Evolutionary conservation across 2,797 vertebrate genomes (phyloP), one percentile per base, ranked within the genome.

Genomic region (Poeciliopsis gracilis): DNA sequence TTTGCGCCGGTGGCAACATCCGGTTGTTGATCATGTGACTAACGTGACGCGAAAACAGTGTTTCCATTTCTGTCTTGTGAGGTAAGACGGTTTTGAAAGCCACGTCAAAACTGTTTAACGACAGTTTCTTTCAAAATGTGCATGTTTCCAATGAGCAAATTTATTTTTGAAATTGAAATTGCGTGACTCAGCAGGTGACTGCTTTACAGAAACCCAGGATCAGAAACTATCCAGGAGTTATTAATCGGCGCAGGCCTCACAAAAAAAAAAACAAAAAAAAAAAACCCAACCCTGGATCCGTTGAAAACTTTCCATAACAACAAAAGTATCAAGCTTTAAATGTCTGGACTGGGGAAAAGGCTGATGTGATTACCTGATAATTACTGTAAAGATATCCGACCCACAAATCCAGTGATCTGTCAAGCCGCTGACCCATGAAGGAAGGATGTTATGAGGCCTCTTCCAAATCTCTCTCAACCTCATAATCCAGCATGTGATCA

Each of bases 401-500:
- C 61, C 13, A 20, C 13, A 73, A 28, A 51, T n/a, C 15, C 72
- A 63, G 30, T 73, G 46, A n/a, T 67, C 36, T 67, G 36, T 67
- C 66, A 69, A 75, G 66, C 13, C 25, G 18, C 46, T 82, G 86
- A 82, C 77, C 87, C 74, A 41, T 36, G 20, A 63, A 79, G 71
- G 16, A 83, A 9, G 20, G 46, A 25, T 25, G 25, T 36, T 6
- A 33, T 75, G 70, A 76, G 77, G 70, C 81, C 75, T 59, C 78
- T 75, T 71, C 10, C 67, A 18, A 55, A 75, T 28, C 70, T 71
- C 61, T 55, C 73, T 51, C 66, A 38, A 55, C 33, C 57, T 79
- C 79, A 72, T 82, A 49, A 83, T 86, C 77, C 88, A 73, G 61
- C 91, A 91, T 75, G 81, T 86, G 86, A 93, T 88, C 46, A 63